Conservation (phyloP, 37 sponge, comb jelly and placozoan species). For the Aplysina aerophoba region DNA sequence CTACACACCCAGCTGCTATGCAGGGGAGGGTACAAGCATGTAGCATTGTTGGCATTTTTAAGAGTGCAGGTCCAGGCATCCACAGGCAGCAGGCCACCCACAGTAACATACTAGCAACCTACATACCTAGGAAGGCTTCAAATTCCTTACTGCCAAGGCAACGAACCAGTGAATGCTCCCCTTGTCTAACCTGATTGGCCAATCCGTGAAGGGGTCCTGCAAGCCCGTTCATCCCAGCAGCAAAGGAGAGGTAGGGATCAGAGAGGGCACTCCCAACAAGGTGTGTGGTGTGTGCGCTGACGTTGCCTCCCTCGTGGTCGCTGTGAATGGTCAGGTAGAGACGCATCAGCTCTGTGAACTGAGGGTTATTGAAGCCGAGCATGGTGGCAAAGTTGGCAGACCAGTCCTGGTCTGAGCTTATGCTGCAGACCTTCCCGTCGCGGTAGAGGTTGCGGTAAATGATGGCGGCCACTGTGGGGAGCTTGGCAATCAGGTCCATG, state of each 20-base stretch:
- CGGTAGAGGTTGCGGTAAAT: slow-evolving; percentile 88
- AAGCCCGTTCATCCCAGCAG: slow-evolving; percentile 96
- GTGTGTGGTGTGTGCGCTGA: slow-evolving; percentile 95
- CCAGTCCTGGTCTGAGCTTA: slow-evolving; percentile 89
- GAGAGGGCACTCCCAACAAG: slow-evolving; percentile 94
- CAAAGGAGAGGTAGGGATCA: slow-evolving; percentile 98
- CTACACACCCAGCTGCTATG: too few species aligned
- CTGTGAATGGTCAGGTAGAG: slow-evolving; percentile 98
- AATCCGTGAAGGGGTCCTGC: slow-evolving; percentile 98
- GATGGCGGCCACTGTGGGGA: slow-evolving; percentile 89
- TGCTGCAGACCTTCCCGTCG: slow-evolving; percentile 83
- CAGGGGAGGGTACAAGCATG: too few species aligned
- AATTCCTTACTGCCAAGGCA: neutral
- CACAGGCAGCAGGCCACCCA: too few species aligned
- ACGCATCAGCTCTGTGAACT: slow-evolving; percentile 88
- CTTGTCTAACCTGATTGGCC: slow-evolving; percentile 71
- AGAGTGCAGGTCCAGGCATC: neutral
- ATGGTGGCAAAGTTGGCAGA: slow-evolving; percentile 95
- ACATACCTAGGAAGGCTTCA: too few species aligned
- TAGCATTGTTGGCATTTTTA: neutral
- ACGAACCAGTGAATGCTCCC: neutral
- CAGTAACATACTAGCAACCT: too few species aligned
- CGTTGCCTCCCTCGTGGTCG: slow-evolving; percentile 99
- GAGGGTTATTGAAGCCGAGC: slow-evolving; percentile 81
- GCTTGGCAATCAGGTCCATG: slow-evolving; percentile 98